Evolutionary conservation across 1,140 invertebrate genomes (phyloP).

Genomic region (Ridgeia piscesae): DNA sequence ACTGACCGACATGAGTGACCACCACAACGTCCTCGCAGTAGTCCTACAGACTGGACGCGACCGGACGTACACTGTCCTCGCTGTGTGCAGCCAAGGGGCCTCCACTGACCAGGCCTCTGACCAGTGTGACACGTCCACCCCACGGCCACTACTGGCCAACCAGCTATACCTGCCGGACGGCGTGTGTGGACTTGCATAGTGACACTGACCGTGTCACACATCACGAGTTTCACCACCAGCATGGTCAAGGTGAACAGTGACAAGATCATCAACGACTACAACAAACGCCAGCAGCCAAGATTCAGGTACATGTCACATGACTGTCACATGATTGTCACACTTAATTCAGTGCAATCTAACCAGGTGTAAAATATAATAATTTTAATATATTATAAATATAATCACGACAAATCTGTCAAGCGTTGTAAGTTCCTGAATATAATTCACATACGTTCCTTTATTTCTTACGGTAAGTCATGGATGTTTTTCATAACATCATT

Average conservation of each 20-base stretch:
- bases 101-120: neutral
- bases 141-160: constrained; percentile 38
- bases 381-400: no score
- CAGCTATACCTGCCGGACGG: constrained; percentile 63
- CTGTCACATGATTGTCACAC: neutral
- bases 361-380: no score
- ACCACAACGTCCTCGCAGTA: constrained; percentile 41
- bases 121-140: neutral
- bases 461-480: no score
- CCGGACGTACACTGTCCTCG: constrained; percentile 43
- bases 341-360: no score
- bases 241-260: constrained; percentile 67
- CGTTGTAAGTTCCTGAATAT: no score
- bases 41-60: constrained; percentile 45
- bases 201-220: constrained; percentile 56
- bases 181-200: constrained; percentile 60
- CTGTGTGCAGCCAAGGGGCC: constrained; percentile 45
- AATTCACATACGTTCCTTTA: no score
- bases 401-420: no score
- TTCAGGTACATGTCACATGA: constrained; percentile 61
- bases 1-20: constrained; percentile 37
- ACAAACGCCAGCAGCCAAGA: constrained; percentile 74
- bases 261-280: constrained; percentile 74
- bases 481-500: no score
- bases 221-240: constrained; percentile 67